Percentiles rank a stretch among this genome's conserved stretches.
Evolutionary conservation across 1,140 invertebrate genomes (phyloP).

Genomic region (Laodelphax striatellus): DNA sequence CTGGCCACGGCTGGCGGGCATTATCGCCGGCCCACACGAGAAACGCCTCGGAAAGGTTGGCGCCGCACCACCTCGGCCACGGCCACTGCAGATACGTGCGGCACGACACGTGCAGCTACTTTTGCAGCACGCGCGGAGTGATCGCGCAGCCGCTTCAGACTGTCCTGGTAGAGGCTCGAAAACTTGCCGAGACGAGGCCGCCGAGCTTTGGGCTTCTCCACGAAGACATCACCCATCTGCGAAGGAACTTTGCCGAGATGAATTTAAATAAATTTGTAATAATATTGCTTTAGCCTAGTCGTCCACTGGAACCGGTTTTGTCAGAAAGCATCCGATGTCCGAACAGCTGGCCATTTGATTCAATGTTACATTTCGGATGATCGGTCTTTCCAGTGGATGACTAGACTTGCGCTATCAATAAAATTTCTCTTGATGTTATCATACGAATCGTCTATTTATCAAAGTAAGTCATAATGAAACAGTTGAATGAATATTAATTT

Average conservation of each 20-base stretch:
- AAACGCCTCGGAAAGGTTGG: slow-evolving; percentile 62
- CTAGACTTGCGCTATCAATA: too few relatives aligned
- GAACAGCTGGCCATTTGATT: too few relatives aligned
- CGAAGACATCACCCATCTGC: slow-evolving; percentile 72
- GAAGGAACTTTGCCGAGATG: slow-evolving; percentile 16
- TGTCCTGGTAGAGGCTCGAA: slow-evolving; percentile 69
- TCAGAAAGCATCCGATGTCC: too few relatives aligned
- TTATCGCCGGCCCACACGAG: slow-evolving; percentile 64
- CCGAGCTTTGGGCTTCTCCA: slow-evolving; percentile 75
- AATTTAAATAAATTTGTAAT: too few relatives aligned
- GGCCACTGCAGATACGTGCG: slow-evolving; percentile 65
- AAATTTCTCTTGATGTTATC: too few relatives aligned
- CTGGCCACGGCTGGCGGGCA: slow-evolving; percentile 56
- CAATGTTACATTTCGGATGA: too few relatives aligned
- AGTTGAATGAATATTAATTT: too few relatives aligned
- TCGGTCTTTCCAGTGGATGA: too few relatives aligned
- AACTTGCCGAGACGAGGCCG: slow-evolving; percentile 65
- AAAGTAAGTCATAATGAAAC: too few relatives aligned
- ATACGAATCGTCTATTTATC: too few relatives aligned
- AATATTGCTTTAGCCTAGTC: too few relatives aligned
- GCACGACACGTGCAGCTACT: slow-evolving; percentile 76
- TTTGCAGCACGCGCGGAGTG: slow-evolving; percentile 71
- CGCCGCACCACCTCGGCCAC: slow-evolving; percentile 78
- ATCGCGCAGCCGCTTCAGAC: slow-evolving; percentile 57
- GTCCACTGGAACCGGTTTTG: too few relatives aligned